Evolutionary conservation across 2,113 vertebrate species (phyloP), one percentile per base, ranked within the genome.

Genomic region (Alethe diademata): DNA sequence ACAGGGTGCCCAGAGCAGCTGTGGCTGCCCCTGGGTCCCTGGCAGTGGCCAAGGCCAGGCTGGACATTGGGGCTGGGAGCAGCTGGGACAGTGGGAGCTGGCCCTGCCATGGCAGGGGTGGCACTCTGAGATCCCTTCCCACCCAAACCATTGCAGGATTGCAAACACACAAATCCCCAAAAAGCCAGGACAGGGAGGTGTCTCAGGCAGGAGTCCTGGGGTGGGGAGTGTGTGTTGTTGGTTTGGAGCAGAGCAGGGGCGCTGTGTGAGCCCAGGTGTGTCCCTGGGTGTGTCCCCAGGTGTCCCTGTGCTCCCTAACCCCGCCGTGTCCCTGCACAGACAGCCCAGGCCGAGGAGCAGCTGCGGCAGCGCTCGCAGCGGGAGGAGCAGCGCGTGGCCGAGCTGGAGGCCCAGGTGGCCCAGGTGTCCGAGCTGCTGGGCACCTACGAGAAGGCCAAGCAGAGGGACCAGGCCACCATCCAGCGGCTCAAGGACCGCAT

Each of bases 361-460:
- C 98, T 99, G 2, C 97, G 88, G 20, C 98, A 98, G 78, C 98
- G 98, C 0, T 98, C 98, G 7, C 98, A 98, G 96, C 87, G 96
- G 20, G 99, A 99, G 67, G 99, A 99, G 93, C 88, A 78, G 23
- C 97, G 99, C 3, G 98, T 98, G 19, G 98, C 99, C 1, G 97
- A 97, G 86, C 90, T 99, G 95, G 99, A 99, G 96, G 98, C 97
- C 18, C 98, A 98, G 9, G 98, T 99, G 35, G 98, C 99, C 0
- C 98, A 99, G 78, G 97, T 98, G 53, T 99, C 99, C 0, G 98
- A 99, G 36, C 97, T 99, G 5, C 97, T 99, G 15, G 99, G 99
- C 26, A 97, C 98, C 8, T 98, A 98, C 0, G 99, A 99, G 78
- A 98, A 98, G 78, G 97, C 97, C 64, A 98, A 98, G 85, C 99